Percentiles rank a stretch among this genome's conserved stretches.
phyloP scores from a whole-genome alignment of 2,113 vertebrate genomes.

The Tringa solitaria region DNA sequence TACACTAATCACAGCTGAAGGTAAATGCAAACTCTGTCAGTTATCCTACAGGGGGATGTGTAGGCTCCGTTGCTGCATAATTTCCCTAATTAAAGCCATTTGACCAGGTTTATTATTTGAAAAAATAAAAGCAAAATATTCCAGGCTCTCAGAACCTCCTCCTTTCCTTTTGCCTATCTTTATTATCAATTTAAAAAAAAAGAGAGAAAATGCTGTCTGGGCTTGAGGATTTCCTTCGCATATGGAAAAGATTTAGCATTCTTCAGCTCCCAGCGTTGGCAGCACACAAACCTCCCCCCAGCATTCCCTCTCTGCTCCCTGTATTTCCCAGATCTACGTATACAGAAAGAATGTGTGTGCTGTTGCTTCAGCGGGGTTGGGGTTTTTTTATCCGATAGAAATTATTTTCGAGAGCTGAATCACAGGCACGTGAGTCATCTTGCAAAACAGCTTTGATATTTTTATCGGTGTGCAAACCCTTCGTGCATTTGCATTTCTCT shows the following conservation, averaged over 20 bases:
- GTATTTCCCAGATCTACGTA: background rate
- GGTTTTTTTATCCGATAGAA: background rate
- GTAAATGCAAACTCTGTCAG: background rate
- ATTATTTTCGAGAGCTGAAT: background rate
- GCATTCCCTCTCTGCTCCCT: slow-evolving; percentile 2
- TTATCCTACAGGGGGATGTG: background rate
- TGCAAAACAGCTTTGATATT: background rate
- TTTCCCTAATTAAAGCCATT: slow-evolving; percentile 26
- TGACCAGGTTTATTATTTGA: background rate
- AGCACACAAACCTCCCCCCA: background rate
- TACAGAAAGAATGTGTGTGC: background rate
- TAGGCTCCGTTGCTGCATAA: background rate
- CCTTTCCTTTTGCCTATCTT: slow-evolving; percentile 24
- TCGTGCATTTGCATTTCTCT: background rate
- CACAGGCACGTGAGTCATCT: background rate
- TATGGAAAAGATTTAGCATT: slow-evolving; percentile 61
- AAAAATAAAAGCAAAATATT: background rate
- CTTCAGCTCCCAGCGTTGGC: slow-evolving; percentile 38
- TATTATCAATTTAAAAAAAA: slow-evolving; percentile 52
- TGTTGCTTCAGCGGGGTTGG: background rate
- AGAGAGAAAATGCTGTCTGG: slow-evolving; percentile 51
- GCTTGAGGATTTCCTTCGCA: slow-evolving; percentile 67
- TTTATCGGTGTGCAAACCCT: background rate
- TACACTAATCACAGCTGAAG: background rate
- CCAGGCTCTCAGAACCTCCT: background rate